phyloP scores from a whole-genome alignment of 1,140 invertebrate genomes.

The Aphelinus atriplicis region DNA sequence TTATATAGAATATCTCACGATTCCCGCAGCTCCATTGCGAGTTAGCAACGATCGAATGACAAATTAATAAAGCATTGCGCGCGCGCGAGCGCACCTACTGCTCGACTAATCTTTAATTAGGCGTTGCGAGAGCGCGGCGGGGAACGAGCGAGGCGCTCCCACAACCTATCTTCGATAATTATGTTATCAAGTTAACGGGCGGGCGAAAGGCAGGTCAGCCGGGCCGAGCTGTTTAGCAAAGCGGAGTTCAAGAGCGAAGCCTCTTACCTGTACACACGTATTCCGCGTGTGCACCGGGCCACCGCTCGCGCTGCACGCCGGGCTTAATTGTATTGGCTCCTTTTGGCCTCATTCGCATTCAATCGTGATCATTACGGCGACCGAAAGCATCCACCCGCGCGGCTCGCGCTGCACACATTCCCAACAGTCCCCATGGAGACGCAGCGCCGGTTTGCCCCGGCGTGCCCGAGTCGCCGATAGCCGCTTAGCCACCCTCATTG shows the following conservation, averaged over 20 bases:
- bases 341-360: conserved; percentile 20
- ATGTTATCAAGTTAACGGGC: conserved; percentile 11
- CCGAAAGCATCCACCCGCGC: neutral
- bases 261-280: too few species aligned
- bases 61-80: neutral
- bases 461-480: too few species aligned
- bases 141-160: neutral
- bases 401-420: too few species aligned
- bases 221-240: neutral
- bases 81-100: neutral
- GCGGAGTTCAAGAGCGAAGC: too few species aligned
- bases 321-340: too few species aligned
- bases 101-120: neutral
- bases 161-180: conserved; percentile 1
- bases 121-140: neutral
- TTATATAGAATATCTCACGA: neutral
- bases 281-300: neutral
- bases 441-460: too few species aligned
- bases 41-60: neutral
- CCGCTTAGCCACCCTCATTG: too few species aligned
- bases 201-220: neutral
- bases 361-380: conserved; percentile 7
- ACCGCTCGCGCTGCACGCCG: neutral
- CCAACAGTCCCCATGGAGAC: too few species aligned
- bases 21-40: neutral